phyloP scores from a whole-genome alignment of 2,888 invertebrate genomes.

The Heliconius ismenius region DNA sequence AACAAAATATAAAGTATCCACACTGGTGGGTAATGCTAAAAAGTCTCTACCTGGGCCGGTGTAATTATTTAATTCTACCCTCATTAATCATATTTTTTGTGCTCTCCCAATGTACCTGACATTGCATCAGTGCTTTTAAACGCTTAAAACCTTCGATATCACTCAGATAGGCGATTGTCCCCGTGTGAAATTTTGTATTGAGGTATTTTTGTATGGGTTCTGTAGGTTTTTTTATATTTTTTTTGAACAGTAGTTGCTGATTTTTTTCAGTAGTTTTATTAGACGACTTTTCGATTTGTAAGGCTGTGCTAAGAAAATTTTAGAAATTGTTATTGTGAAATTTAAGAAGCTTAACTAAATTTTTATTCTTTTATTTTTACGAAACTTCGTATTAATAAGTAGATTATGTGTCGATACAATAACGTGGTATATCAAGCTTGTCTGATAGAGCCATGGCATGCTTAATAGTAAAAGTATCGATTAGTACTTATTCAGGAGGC shows the following conservation, averaged over 20 bases:
- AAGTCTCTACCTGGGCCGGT: slow-evolving; percentile 63
- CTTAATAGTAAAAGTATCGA: too few species aligned
- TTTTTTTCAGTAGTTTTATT: too few species aligned
- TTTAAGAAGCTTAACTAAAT: too few species aligned
- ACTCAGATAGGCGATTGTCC: slow-evolving; percentile 42
- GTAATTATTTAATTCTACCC: slow-evolving; percentile 74
- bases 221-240: slow-evolving; percentile 15
- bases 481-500: too few species aligned
- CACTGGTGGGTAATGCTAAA: slow-evolving; percentile 55
- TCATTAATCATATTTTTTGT: slow-evolving; percentile 80
- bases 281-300: neutral
- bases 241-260: neutral
- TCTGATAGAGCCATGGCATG: too few species aligned
- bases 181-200: slow-evolving; percentile 8
- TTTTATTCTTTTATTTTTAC: too few species aligned
- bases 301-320: too few species aligned
- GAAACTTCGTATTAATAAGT: neutral
- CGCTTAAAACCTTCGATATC: slow-evolving; percentile 46
- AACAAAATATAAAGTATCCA: neutral
- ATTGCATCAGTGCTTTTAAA: slow-evolving; percentile 68
- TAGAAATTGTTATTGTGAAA: too few species aligned
- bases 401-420: neutral
- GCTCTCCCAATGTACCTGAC: slow-evolving; percentile 58
- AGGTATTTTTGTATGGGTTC: slow-evolving; percentile 21
- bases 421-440: neutral